Conservation (phyloP, 2,797 vertebrate species). For the Ctenochaetus hawaiiensis region DNA sequence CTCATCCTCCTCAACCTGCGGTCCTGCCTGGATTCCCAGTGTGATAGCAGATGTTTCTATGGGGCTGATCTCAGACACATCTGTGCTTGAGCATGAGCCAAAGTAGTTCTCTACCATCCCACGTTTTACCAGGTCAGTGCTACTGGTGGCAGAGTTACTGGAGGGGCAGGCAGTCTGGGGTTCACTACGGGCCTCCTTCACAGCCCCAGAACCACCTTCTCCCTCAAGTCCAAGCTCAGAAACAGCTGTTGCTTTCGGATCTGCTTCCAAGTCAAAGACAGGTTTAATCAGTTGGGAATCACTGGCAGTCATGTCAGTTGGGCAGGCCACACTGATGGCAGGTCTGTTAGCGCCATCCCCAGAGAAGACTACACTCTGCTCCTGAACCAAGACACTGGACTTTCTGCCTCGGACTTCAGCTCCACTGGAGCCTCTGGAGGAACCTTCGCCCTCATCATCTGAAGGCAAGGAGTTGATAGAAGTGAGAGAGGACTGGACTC, state of each 20-base stretch:
- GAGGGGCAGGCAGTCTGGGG: constrained; percentile 81
- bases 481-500: constrained; percentile 96
- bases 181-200: constrained; percentile 78
- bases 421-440: constrained; percentile 83
- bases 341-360: constrained; percentile 70
- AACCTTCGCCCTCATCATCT: constrained; percentile 92
- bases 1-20: constrained; percentile 68
- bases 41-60: constrained; percentile 85
- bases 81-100: constrained; percentile 91
- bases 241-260: constrained; percentile 69
- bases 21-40: constrained; percentile 79
- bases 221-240: constrained; percentile 66
- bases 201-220: constrained; percentile 56
- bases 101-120: constrained; percentile 99
- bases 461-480: constrained; percentile 98
- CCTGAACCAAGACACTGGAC: constrained; percentile 87
- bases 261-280: constrained; percentile 51
- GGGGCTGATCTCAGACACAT: constrained; percentile 90
- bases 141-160: constrained; percentile 89
- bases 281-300: constrained; percentile 53
- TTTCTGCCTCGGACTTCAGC: constrained; percentile 74
- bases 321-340: constrained; percentile 13
- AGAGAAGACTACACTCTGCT: constrained; percentile 88
- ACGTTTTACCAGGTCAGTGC: constrained; percentile 94
- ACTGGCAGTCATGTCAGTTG: constrained; percentile 18